Percentiles rank a stretch among this genome's conserved stretches.
Evolutionary conservation across 2,888 invertebrate species (phyloP).

Genomic region (Copidosoma aretas): DNA sequence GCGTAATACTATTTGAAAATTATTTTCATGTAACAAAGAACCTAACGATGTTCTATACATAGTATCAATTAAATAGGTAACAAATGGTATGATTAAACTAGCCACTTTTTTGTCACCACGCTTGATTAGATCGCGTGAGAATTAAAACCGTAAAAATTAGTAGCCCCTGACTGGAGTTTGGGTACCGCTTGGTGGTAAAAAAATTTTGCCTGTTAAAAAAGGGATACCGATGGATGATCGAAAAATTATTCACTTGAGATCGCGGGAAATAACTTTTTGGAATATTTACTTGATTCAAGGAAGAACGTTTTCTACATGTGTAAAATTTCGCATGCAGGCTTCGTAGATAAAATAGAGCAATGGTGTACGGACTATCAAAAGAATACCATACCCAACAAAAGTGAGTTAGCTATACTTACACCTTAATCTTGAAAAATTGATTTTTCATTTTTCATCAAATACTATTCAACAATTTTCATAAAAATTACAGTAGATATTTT

Average conservation of each 20-base stretch:
- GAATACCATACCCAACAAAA: conserved; percentile 24
- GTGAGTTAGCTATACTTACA: conserved; percentile 3
- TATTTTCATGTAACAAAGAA: conserved; percentile 35
- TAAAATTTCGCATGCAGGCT: conserved; percentile 31
- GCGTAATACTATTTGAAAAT: conserved; percentile 39
- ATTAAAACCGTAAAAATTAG: conserved; percentile 39
- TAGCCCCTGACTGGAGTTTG: conserved; percentile 11
- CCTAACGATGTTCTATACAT: conserved; percentile 36
- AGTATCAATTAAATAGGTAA: conserved; percentile 30
- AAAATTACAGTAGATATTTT: conserved; percentile 30
- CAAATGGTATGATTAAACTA: conserved; percentile 39
- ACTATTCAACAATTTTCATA: conserved; percentile 12
- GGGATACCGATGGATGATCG: no score
- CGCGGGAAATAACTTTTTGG: not conserved
- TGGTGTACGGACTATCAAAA: conserved; percentile 36
- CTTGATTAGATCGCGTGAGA: conserved; percentile 28
- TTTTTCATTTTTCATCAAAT: no score
- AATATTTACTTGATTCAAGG: conserved; percentile 22
- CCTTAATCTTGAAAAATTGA: no score
- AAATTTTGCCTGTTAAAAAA: no score
- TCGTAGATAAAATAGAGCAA: conserved; percentile 33
- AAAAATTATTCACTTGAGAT: no score
- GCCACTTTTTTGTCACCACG: conserved; percentile 39
- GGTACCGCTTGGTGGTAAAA: no score
- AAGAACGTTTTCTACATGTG: conserved; percentile 26